These are phyloP conservation scores for Melospiza melodia DNA, from an alignment of 2,113 vertebrate species.

Conservation along the genomic window DNA sequence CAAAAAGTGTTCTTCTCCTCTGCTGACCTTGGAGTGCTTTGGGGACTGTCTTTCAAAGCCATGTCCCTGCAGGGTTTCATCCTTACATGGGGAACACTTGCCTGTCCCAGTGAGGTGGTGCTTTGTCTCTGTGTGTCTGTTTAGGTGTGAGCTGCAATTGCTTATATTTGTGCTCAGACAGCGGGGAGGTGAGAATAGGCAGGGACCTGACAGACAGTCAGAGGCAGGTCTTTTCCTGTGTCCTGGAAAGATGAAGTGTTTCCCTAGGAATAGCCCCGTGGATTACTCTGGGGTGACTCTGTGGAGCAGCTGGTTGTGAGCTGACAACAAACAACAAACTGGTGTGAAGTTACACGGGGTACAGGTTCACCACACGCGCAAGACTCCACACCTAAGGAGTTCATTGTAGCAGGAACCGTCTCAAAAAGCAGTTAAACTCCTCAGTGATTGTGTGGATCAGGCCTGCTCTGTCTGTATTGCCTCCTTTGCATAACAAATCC, in stretches of 20 bases:
- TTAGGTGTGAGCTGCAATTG: not conserved
- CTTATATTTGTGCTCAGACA: not conserved
- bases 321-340: not conserved
- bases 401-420: accelerated
- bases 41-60: constrained; percentile 13
- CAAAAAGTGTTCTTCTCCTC: constrained; percentile 33
- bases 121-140: not conserved
- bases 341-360: not conserved
- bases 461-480: not conserved
- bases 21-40: constrained; percentile 20
- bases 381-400: not conserved
- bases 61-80: not conserved
- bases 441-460: not conserved
- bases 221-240: constrained; percentile 12
- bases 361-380: not conserved
- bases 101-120: not conserved
- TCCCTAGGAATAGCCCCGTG: constrained; percentile 8
- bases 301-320: constrained; percentile 21
- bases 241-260: constrained; percentile 5
- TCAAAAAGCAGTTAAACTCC: not conserved
- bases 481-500: not conserved
- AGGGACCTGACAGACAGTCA: not conserved
- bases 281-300: not conserved
- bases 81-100: constrained; percentile 23
- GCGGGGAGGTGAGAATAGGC: not conserved